Evolutionary conservation across 1,140 invertebrate species (phyloP).

Genomic region (Bombus waltoni): DNA sequence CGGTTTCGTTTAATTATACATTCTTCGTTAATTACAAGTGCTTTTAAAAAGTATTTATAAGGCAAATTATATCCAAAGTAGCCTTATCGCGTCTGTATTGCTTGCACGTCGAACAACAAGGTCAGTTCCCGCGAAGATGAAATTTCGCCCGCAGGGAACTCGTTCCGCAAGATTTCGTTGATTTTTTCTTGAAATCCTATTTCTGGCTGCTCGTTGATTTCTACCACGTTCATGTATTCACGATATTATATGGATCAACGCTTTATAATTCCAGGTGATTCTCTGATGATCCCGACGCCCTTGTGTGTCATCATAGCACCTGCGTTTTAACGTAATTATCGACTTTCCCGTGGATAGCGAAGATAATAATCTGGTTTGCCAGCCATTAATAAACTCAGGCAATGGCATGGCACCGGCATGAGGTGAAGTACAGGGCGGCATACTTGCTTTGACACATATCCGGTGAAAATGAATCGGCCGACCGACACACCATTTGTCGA

Average conservation of each 20-base stretch:
- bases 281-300: background rate
- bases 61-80: too few species aligned
- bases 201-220: background rate
- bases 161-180: background rate
- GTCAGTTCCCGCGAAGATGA: background rate
- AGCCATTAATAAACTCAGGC: constrained; percentile 55
- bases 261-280: background rate
- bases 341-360: constrained; percentile 21
- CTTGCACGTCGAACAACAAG: background rate
- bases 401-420: background rate
- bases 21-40: background rate
- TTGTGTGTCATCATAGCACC: background rate
- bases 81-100: background rate
- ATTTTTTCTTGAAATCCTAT: background rate
- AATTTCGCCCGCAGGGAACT: background rate
- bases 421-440: constrained; percentile 28
- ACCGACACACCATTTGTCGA: constrained; percentile 60
- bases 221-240: background rate
- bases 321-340: constrained; percentile 48
- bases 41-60: background rate
- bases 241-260: background rate
- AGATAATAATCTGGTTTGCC: constrained; percentile 40
- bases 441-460: constrained; percentile 44
- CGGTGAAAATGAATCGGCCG: constrained; percentile 57
- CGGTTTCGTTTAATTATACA: background rate